Evolutionary conservation across 2,113 vertebrate genomes (phyloP).

Genomic region (Rafetus swinhoei): DNA sequence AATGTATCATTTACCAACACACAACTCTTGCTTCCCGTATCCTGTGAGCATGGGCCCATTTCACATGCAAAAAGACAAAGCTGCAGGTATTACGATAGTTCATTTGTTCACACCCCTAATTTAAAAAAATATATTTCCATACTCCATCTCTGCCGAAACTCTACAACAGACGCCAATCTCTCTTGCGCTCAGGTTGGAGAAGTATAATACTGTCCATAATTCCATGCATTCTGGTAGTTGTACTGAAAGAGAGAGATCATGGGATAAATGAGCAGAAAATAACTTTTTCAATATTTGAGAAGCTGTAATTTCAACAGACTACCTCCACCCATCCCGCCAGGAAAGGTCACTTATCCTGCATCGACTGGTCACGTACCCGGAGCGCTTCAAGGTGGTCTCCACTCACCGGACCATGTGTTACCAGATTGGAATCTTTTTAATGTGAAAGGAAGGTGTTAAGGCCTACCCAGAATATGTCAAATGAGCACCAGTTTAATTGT

Average conservation of each 20-base stretch:
- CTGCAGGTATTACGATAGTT: conserved; percentile 72
- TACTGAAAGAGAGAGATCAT: conserved; percentile 76
- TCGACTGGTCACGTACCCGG: no score
- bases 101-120: conserved; percentile 75
- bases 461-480: no score
- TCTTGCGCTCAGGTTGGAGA: conserved; percentile 89
- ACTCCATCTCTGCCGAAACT: conserved; percentile 63
- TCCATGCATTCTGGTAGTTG: conserved; percentile 94
- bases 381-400: background rate
- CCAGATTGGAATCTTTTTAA: background rate
- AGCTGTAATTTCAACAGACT: background rate
- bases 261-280: background rate
- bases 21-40: conserved; percentile 70
- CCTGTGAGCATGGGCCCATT: conserved; percentile 57
- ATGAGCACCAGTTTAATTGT: no score
- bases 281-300: rapidly evolving
- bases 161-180: background rate
- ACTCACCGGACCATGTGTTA: no score
- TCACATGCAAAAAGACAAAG: conserved; percentile 74
- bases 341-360: background rate
- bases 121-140: conserved; percentile 75
- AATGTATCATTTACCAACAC: conserved; percentile 63
- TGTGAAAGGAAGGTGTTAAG: no score
- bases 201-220: conserved; percentile 98
- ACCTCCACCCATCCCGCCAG: background rate